These are phyloP conservation scores for Caenorhabditis sinica DNA, from an alignment of 2,888 invertebrate genomes.

Conservation along the genomic window DNA sequence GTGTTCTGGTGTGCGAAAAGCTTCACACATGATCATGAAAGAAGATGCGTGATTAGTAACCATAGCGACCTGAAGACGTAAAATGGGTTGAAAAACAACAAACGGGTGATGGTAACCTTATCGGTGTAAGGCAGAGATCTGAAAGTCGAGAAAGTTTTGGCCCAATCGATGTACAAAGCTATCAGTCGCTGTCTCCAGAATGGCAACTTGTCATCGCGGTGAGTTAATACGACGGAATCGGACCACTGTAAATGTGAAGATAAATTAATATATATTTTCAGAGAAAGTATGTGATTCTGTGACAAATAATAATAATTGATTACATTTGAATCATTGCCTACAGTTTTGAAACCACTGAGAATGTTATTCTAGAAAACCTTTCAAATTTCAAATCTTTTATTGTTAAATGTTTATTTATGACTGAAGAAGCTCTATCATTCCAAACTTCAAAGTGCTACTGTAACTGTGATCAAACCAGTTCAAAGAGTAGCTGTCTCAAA, in stretches of 20 bases:
- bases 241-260: constrained; percentile 70
- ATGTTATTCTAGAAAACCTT: too few relatives aligned
- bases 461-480: too few relatives aligned
- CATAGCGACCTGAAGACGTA: constrained; percentile 76
- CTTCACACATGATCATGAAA: constrained; percentile 83
- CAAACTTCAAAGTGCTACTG: too few relatives aligned
- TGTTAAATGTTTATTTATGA: too few relatives aligned
- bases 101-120: constrained; percentile 71
- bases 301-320: too few relatives aligned
- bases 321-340: too few relatives aligned
- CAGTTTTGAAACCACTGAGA: too few relatives aligned
- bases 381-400: too few relatives aligned
- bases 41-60: constrained; percentile 83
- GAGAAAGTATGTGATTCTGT: too few relatives aligned
- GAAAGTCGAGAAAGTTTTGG: constrained; percentile 82
- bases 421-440: too few relatives aligned
- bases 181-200: constrained; percentile 82
- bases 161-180: constrained; percentile 83
- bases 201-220: constrained; percentile 79
- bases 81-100: neutral
- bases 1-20: constrained; percentile 82
- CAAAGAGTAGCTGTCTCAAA: too few relatives aligned
- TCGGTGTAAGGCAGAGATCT: constrained; percentile 82
- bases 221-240: constrained; percentile 78
- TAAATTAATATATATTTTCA: too few relatives aligned